Percentiles rank a stretch among this genome's conserved stretches.
Evolutionary conservation across 92 coral and sea anemone species (phyloP).

Genomic region (Epizoanthus rinbou): DNA sequence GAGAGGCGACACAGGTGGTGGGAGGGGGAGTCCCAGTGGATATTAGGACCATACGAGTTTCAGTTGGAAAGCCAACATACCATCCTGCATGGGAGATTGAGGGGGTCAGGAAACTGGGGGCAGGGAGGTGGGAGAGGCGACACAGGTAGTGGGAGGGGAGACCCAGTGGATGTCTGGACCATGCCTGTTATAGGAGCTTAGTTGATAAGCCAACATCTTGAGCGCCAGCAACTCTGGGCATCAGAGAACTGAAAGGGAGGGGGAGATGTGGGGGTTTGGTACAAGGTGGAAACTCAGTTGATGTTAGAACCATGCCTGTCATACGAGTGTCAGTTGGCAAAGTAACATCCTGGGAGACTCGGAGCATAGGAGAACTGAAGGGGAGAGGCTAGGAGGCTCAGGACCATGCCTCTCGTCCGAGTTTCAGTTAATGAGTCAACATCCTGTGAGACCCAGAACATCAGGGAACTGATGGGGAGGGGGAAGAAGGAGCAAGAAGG

Average conservation of each 20-base stretch:
- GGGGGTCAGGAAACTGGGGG: neutral
- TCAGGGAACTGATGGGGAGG: neutral
- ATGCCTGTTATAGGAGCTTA: too few relatives aligned
- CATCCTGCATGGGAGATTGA: constrained; percentile 16
- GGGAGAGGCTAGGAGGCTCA: too few relatives aligned
- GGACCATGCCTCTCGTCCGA: constrained; percentile 84
- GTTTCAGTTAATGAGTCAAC: constrained; percentile 59
- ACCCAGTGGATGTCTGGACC: too few relatives aligned
- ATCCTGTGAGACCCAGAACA: neutral
- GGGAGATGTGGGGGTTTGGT: neutral
- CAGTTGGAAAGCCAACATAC: constrained; percentile 51
- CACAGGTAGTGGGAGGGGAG: too few relatives aligned
- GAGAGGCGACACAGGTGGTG: constrained; percentile 30
- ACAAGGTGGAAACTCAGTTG: constrained; percentile 54
- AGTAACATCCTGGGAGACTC: neutral
- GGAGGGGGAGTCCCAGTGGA: constrained; percentile 79
- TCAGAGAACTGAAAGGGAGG: neutral
- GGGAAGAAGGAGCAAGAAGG: neutral
- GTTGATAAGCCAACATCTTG: neutral
- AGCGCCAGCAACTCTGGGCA: neutral
- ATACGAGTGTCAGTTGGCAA: constrained; percentile 73
- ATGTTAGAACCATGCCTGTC: constrained; percentile 83
- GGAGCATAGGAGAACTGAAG: neutral
- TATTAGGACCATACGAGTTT: constrained; percentile 79
- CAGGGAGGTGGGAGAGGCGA: neutral